Conservation (phyloP, 1,140 invertebrate genomes). For the Oncopodura yosiiana region DNA sequence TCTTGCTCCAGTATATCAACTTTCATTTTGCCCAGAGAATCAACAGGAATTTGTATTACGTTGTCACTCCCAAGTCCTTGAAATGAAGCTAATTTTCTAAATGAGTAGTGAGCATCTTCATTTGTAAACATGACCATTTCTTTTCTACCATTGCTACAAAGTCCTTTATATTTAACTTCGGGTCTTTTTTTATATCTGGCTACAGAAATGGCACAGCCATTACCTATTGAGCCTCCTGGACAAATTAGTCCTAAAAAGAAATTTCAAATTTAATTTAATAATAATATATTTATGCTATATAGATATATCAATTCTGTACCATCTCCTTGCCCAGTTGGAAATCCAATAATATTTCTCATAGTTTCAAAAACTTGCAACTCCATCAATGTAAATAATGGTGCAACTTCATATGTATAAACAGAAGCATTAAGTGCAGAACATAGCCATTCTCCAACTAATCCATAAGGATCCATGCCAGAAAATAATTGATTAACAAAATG, state of each 20-base stretch:
- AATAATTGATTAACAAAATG: conserved; percentile 79
- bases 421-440: conserved; percentile 76
- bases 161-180: conserved; percentile 56
- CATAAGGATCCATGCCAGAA: conserved; percentile 71
- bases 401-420: conserved; percentile 84
- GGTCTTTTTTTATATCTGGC: conserved; percentile 68
- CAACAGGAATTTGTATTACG: conserved; percentile 60
- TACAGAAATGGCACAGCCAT: conserved; percentile 86
- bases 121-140: conserved; percentile 70
- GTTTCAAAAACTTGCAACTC: conserved; percentile 64
- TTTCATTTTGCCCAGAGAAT: conserved; percentile 67
- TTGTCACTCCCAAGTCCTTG: conserved; percentile 64
- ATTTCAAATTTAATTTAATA: too few relatives aligned
- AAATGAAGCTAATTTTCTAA: conserved; percentile 68
- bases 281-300: too few relatives aligned
- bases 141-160: conserved; percentile 42
- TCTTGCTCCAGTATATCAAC: conserved; percentile 57
- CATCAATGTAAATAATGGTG: conserved; percentile 77
- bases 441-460: conserved; percentile 71
- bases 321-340: conserved; percentile 58
- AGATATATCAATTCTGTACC: too few relatives aligned
- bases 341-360: conserved; percentile 80
- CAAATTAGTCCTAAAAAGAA: conserved; percentile 68
- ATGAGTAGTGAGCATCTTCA: conserved; percentile 88
- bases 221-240: conserved; percentile 89